These are phyloP conservation scores for Drosophila takahashii DNA, from an alignment of 1,140 invertebrate genomes.

Conservation along the genomic window DNA sequence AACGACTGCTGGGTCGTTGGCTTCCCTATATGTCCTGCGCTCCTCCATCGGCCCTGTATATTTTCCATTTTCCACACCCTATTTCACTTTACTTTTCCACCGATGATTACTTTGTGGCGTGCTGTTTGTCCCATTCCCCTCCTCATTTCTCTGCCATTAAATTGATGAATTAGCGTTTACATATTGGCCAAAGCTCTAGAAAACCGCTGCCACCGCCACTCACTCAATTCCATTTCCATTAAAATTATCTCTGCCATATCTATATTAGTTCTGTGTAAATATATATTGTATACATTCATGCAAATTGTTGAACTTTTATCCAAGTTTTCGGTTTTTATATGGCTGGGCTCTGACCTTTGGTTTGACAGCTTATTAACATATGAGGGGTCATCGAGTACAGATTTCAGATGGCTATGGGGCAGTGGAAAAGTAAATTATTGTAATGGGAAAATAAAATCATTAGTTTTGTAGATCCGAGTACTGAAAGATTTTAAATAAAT, in stretches of 20 bases:
- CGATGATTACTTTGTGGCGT: conserved; percentile 61
- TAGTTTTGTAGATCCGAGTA: too few relatives aligned
- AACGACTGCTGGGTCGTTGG: conserved; percentile 65
- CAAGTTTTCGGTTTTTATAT: not conserved
- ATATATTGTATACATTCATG: conserved; percentile 8
- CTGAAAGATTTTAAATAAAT: too few relatives aligned
- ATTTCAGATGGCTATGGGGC: not conserved
- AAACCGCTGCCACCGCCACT: not conserved
- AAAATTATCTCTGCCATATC: conserved; percentile 34
- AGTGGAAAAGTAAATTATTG: not conserved
- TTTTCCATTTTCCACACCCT: conserved; percentile 35
- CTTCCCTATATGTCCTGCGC: conserved; percentile 8
- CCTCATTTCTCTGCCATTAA: conserved; percentile 47
- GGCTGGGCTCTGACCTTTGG: conserved; percentile 5
- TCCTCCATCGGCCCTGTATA: not conserved
- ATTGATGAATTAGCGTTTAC: conserved; percentile 69
- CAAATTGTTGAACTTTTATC: conserved; percentile 14
- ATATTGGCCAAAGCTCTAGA: conserved; percentile 35
- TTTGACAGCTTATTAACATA: conserved; percentile 5
- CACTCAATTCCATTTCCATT: conserved; percentile 35
- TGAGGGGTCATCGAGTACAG: not conserved
- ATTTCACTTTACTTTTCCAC: conserved; percentile 32
- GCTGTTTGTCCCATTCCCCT: conserved; percentile 11
- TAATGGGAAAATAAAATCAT: too few relatives aligned
- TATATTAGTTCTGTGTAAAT: conserved; percentile 4